These are phyloP conservation scores for Cybosia mesomella DNA, from an alignment of 2,888 invertebrate species.

Conservation along the genomic window DNA sequence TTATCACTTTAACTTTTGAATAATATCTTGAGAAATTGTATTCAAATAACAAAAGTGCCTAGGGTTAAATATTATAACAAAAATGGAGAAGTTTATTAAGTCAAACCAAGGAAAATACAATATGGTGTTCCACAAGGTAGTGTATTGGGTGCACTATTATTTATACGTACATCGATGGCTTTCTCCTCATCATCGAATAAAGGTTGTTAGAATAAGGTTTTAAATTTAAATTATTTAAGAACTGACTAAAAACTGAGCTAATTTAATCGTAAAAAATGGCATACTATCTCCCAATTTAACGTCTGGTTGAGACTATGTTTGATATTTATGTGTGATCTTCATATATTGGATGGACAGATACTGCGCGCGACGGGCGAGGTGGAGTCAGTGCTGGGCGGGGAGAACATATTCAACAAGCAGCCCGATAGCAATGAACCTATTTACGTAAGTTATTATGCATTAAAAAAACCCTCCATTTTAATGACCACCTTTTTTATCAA, in stretches of 20 bases:
- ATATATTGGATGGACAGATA: conserved; percentile 57
- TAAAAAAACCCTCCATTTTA: no score
- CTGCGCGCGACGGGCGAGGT: conserved; percentile 75
- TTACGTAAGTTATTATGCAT: conserved; percentile 89
- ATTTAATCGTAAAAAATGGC: background rate
- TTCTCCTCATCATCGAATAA: background rate
- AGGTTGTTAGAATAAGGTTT: background rate
- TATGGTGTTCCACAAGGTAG: conserved; percentile 1
- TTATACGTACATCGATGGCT: background rate
- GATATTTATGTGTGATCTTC: background rate
- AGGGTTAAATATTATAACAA: background rate
- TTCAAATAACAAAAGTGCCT: background rate
- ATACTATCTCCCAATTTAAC: background rate
- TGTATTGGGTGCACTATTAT: background rate
- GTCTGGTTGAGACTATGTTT: background rate
- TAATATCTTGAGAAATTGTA: background rate
- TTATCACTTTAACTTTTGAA: background rate
- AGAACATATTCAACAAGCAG: conserved; percentile 92
- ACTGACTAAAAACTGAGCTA: no score
- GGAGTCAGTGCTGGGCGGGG: conserved; percentile 82
- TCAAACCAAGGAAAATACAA: background rate
- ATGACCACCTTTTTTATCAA: no score
- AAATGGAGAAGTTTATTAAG: background rate
- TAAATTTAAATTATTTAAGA: no score
- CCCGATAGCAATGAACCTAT: conserved; percentile 98